phyloP scores from a whole-genome alignment of 2,113 vertebrate species.

The Pelecanoides urinatrix region DNA sequence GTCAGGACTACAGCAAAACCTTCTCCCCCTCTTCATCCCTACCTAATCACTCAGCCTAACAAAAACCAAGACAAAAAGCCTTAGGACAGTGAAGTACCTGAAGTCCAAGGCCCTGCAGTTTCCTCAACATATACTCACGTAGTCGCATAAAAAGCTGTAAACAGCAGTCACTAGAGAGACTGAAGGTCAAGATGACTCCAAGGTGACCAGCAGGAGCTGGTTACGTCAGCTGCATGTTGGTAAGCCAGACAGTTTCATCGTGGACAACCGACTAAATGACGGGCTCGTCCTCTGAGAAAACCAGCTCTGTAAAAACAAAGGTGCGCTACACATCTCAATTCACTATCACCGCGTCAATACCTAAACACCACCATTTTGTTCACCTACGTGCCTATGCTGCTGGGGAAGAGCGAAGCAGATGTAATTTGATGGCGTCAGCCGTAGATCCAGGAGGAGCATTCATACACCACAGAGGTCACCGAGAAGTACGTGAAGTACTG shows the following conservation, averaged over 20 bases:
- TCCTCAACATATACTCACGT: neutral
- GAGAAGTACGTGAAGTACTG: neutral
- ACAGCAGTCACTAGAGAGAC: neutral
- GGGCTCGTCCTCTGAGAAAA: neutral
- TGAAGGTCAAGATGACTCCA: neutral
- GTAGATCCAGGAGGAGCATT: neutral
- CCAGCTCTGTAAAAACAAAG: neutral
- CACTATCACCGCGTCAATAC: neutral
- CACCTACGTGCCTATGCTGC: neutral
- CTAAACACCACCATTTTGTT: neutral
- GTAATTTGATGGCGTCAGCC: neutral
- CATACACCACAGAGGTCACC: neutral
- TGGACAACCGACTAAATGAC: neutral
- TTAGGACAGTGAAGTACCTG: neutral
- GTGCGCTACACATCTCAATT: neutral
- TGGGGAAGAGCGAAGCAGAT: neutral
- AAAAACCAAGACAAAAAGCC: neutral
- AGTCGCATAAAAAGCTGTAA: neutral
- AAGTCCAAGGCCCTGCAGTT: neutral
- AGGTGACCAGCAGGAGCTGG: conserved; percentile 13
- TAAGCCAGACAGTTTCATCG: neutral
- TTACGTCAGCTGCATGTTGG: neutral
- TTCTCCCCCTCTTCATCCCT: neutral
- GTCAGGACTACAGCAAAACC: neutral
- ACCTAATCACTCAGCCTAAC: neutral